Evolutionary conservation across 2,888 invertebrate genomes (phyloP).

Genomic region (Synanthedon vespiformis): DNA sequence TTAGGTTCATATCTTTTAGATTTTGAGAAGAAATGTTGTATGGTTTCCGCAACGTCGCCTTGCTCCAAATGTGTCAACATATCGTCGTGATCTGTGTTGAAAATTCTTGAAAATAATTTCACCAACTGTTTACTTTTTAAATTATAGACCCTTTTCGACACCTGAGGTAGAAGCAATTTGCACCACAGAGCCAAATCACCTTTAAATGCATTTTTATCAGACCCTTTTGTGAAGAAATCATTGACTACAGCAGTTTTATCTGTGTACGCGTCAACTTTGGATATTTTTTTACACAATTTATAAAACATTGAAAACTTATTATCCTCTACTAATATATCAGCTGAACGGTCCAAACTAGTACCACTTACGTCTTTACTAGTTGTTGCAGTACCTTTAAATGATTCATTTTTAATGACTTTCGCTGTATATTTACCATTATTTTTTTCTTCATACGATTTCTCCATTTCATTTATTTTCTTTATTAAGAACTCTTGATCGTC

Average conservation of each 20-base stretch:
- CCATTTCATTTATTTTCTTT: constrained; percentile 73
- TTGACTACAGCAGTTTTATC: constrained; percentile 83
- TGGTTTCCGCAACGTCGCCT: constrained; percentile 91
- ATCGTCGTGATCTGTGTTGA: constrained; percentile 77
- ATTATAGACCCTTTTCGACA: constrained; percentile 88
- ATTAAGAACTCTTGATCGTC: constrained; percentile 77
- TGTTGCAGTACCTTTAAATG: constrained; percentile 8
- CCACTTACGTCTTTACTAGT: constrained; percentile 5
- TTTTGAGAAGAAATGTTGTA: constrained; percentile 79
- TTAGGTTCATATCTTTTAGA: constrained; percentile 72
- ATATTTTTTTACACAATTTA: constrained; percentile 81
- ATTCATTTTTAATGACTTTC: constrained; percentile 46
- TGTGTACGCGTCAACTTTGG: constrained; percentile 81
- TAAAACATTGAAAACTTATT: constrained; percentile 82
- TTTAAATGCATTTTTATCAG: constrained; percentile 74
- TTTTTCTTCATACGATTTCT: constrained; percentile 64
- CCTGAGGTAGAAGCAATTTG: constrained; percentile 84
- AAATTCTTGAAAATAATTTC: constrained; percentile 87
- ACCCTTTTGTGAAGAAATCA: constrained; percentile 74
- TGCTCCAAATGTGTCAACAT: constrained; percentile 90
- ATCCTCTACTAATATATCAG: constrained; percentile 60
- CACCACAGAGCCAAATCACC: constrained; percentile 86
- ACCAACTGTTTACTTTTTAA: constrained; percentile 91
- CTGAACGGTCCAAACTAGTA: background rate
- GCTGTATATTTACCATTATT: constrained; percentile 58